A percentile compares a stretch with the other conserved stretches of the same genome.
phyloP scores from a whole-genome alignment of 2,113 vertebrate genomes.

The Isurus oxyrinchus region DNA sequence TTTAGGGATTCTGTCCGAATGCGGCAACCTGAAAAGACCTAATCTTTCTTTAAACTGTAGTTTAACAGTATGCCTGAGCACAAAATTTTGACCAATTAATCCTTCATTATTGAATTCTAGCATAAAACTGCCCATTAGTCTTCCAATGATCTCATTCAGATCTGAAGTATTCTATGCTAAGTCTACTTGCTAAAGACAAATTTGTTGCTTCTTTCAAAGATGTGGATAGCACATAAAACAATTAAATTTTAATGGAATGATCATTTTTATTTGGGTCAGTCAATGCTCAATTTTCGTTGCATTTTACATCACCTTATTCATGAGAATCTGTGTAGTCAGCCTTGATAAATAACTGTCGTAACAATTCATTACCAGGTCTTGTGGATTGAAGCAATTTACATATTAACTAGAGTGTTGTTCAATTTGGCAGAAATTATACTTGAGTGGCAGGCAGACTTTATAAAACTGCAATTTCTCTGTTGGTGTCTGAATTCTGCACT shows the following conservation, averaged over 20 bases:
- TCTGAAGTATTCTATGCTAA: neutral
- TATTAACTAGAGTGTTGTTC: slow-evolving; percentile 26
- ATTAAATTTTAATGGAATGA: neutral
- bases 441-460: slow-evolving; percentile 21
- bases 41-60: neutral
- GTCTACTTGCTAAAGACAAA: neutral
- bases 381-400: slow-evolving; percentile 12
- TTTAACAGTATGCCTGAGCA: neutral
- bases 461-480: neutral
- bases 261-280: slow-evolving; percentile 24
- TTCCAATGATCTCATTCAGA: neutral
- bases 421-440: slow-evolving; percentile 32
- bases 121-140: neutral
- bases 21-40: neutral
- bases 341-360: slow-evolving; percentile 26
- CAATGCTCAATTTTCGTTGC: slow-evolving; percentile 15
- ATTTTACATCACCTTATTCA: slow-evolving; percentile 32
- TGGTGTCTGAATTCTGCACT: neutral
- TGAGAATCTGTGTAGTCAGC: slow-evolving; percentile 14
- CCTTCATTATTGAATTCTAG: neutral
- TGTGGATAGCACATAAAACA: neutral
- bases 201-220: neutral
- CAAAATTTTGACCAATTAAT: neutral
- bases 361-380: slow-evolving; percentile 23
- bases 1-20: neutral